A percentile compares a stretch with the other conserved stretches of the same genome.
phyloP scores from a whole-genome alignment of 2,797 vertebrate species.

The Bradypus variegatus region DNA sequence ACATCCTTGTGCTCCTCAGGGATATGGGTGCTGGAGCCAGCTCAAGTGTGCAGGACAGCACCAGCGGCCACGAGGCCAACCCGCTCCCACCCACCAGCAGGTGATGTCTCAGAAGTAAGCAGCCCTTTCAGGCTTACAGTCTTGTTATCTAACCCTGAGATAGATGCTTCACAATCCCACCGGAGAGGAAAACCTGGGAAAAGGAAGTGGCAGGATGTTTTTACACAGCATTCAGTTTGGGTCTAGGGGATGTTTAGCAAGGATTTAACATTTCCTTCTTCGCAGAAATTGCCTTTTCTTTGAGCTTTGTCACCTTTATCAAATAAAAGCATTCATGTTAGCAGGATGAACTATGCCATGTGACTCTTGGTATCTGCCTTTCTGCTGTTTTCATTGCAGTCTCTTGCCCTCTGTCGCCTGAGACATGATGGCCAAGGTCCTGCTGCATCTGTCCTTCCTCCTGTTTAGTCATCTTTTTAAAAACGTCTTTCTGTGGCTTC shows the following conservation, averaged over 20 bases:
- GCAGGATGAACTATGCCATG: not conserved
- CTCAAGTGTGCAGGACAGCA: not conserved
- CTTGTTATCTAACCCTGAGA: not conserved
- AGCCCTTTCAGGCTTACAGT: too few relatives aligned
- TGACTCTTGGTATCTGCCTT: not conserved
- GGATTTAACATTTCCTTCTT: not conserved
- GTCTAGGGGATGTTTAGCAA: not conserved
- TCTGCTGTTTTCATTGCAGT: not conserved
- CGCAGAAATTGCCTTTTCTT: not conserved
- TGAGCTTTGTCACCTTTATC: not conserved
- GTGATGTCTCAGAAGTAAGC: too few relatives aligned
- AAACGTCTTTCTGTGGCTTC: not conserved
- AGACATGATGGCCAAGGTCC: not conserved
- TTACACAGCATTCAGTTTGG: not conserved
- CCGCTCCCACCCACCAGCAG: too few relatives aligned
- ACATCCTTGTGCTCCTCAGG: not conserved
- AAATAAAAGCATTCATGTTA: not conserved
- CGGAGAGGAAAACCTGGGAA: not conserved
- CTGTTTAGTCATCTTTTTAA: not conserved
- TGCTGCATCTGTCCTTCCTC: not conserved
- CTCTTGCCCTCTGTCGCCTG: not conserved
- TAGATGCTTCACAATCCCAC: not conserved
- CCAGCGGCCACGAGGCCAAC: too few relatives aligned
- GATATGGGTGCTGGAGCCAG: not conserved
- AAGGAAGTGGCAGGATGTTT: not conserved